These are phyloP conservation scores for Trachelus iudaicus DNA, from an alignment of 2,888 invertebrate genomes.

Conservation along the genomic window DNA sequence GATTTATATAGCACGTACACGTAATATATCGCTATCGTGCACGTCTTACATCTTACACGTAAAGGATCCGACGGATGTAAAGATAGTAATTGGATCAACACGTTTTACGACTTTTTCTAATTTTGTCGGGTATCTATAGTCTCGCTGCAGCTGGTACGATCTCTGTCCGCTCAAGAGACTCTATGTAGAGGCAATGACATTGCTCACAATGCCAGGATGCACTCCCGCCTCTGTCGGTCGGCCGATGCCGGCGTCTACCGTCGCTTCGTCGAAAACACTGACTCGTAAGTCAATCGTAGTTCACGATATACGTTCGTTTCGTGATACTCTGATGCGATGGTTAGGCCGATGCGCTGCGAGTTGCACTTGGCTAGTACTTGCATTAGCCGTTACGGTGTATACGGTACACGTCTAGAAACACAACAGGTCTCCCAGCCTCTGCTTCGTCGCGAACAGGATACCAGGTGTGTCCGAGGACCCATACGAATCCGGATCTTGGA, in stretches of 20 bases:
- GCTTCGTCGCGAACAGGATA: not conserved
- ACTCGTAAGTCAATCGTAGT: not conserved
- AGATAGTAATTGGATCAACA: not conserved
- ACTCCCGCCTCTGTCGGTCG: slow-evolving; percentile 19
- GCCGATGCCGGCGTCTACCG: slow-evolving; percentile 7
- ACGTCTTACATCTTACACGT: not conserved
- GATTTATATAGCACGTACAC: not conserved
- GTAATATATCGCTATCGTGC: no score
- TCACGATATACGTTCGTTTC: not conserved
- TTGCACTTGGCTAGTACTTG: not conserved
- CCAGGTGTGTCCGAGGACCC: not conserved
- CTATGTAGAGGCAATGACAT: slow-evolving; percentile 51
- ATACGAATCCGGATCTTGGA: not conserved
- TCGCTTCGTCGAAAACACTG: not conserved
- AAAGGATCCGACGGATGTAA: not conserved
- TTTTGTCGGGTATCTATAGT: not conserved
- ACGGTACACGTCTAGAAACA: not conserved
- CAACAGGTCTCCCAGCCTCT: not conserved
- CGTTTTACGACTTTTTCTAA: not conserved
- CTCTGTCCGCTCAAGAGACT: not conserved
- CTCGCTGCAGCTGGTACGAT: not conserved
- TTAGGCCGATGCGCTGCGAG: not conserved
- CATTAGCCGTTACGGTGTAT: not conserved
- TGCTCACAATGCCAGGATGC: slow-evolving; percentile 43
- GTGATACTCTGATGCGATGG: not conserved